phyloP scores from a whole-genome alignment of 2,797 vertebrate species.

The Toxotes lorentzi region DNA sequence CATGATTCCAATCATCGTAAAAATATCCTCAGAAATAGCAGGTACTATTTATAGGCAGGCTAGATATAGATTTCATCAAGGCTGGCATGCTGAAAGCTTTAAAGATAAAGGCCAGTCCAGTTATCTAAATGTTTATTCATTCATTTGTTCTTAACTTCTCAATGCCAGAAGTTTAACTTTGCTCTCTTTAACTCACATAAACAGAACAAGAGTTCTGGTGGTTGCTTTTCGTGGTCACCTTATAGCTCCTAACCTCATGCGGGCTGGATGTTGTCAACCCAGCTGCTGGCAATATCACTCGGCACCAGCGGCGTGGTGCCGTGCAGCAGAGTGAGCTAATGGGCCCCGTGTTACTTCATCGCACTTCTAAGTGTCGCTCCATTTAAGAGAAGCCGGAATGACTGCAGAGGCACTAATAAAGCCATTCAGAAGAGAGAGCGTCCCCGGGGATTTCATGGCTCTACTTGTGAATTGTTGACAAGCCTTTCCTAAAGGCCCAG shows the following conservation, averaged over 20 bases:
- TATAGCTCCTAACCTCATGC: slow-evolving; percentile 55
- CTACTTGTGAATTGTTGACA: slow-evolving; percentile 71
- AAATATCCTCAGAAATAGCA: slow-evolving; percentile 43
- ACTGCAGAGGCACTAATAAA: slow-evolving; percentile 86
- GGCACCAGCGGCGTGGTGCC: slow-evolving; percentile 76
- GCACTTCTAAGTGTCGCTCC: slow-evolving; percentile 85
- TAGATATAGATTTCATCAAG: slow-evolving; percentile 40
- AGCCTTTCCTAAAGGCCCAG: slow-evolving; percentile 76
- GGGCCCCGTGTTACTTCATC: slow-evolving; percentile 86
- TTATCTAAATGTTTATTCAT: slow-evolving; percentile 3
- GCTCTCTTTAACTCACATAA: slow-evolving; percentile 1
- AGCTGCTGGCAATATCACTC: slow-evolving; percentile 88
- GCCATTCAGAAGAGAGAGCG: slow-evolving; percentile 71
- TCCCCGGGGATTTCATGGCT: slow-evolving; percentile 65
- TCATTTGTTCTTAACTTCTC: background rate
- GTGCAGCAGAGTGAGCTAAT: slow-evolving; percentile 83
- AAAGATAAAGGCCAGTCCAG: background rate
- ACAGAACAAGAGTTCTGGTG: slow-evolving; percentile 22
- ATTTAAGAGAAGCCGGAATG: slow-evolving; percentile 83
- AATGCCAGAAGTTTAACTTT: slow-evolving; percentile 47
- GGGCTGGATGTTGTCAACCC: slow-evolving; percentile 73
- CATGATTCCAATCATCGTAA: slow-evolving; percentile 52
- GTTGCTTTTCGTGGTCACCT: slow-evolving; percentile 51
- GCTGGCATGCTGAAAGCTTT: slow-evolving; percentile 19
- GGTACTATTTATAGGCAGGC: slow-evolving; percentile 55